phyloP scores from a whole-genome alignment of 2,888 invertebrate species.

The Hirtodrosophila histrioides region DNA sequence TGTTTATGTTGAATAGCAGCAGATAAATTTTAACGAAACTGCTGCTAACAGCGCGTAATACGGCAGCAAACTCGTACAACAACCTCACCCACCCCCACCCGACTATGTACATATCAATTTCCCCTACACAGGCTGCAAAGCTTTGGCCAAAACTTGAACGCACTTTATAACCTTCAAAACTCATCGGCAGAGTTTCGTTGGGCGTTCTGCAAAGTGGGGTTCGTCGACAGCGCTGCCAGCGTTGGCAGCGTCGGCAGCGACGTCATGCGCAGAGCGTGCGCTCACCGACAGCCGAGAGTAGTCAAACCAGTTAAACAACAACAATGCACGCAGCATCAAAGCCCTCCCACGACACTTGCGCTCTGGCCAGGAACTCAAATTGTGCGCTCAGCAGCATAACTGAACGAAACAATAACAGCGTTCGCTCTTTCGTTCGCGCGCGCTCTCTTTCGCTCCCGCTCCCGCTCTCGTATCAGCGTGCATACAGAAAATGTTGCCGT shows the following conservation, averaged over 20 bases:
- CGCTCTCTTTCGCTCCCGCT: conserved; percentile 3
- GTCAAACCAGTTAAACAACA: conserved; percentile 57
- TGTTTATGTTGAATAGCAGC: conserved; percentile 20
- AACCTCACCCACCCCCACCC: conserved; percentile 29
- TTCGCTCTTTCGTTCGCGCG: not conserved
- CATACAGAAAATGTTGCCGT: conserved; percentile 38
- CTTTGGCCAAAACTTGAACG: conserved; percentile 56
- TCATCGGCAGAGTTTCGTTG: conserved; percentile 48
- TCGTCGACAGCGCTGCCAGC: conserved; percentile 58
- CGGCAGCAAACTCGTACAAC: conserved; percentile 39
- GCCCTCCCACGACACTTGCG: conserved; percentile 70
- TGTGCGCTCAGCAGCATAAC: conserved; percentile 31
- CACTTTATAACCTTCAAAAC: conserved; percentile 81
- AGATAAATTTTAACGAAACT: conserved; percentile 74
- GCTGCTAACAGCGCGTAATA: conserved; percentile 39
- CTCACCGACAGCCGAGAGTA: conserved; percentile 29
- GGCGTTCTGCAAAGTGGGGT: conserved; percentile 29
- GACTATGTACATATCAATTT: conserved; percentile 23
- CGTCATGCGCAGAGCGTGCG: conserved; percentile 57
- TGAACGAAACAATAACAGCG: conserved; percentile 31
- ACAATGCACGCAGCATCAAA: conserved; percentile 56
- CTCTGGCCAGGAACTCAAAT: conserved; percentile 20
- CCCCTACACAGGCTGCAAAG: conserved; percentile 48
- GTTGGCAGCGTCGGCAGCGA: conserved; percentile 29
- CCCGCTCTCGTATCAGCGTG: conserved; percentile 16